These are phyloP conservation scores for Drosophila nebulosa DNA, from an alignment of 1,140 invertebrate genomes.

Conservation along the genomic window DNA sequence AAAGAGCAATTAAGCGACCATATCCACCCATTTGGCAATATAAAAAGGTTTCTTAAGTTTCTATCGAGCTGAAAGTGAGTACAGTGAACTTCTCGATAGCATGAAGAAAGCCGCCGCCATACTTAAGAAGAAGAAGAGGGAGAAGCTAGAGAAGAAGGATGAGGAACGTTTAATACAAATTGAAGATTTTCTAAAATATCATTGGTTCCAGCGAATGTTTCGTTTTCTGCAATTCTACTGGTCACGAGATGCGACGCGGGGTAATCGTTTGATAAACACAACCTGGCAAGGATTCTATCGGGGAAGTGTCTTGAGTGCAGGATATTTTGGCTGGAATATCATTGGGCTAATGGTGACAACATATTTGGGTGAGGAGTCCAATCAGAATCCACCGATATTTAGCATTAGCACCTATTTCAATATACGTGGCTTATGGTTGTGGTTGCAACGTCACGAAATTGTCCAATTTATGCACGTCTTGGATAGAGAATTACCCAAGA, in stretches of 20 bases:
- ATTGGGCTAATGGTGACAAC: conserved; percentile 1
- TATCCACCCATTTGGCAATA: not conserved
- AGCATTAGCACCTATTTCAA: conserved; percentile 42
- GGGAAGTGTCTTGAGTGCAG: not conserved
- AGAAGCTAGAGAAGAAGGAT: not conserved
- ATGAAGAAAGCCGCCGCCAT: not conserved
- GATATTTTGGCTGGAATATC: conserved; percentile 11
- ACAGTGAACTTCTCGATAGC: not conserved
- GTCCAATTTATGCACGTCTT: conserved; percentile 30
- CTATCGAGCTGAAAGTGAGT: not conserved
- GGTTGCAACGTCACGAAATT: conserved; percentile 30
- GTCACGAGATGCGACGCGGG: not conserved
- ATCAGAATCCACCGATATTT: conserved; percentile 29
- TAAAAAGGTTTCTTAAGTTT: not conserved
- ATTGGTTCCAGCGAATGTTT: not conserved
- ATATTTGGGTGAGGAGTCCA: not conserved
- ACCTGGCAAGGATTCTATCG: not conserved
- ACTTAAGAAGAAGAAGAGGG: no score
- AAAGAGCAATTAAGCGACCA: not conserved
- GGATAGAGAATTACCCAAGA: conserved; percentile 36
- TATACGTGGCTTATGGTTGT: conserved; percentile 37
- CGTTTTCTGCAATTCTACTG: conserved; percentile 18
- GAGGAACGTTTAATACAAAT: not conserved
- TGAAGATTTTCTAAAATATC: conserved; percentile 26
- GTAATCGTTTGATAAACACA: conserved; percentile 23